phyloP scores from a whole-genome alignment of 2,888 invertebrate genomes.

The Argyra leucocephala region DNA sequence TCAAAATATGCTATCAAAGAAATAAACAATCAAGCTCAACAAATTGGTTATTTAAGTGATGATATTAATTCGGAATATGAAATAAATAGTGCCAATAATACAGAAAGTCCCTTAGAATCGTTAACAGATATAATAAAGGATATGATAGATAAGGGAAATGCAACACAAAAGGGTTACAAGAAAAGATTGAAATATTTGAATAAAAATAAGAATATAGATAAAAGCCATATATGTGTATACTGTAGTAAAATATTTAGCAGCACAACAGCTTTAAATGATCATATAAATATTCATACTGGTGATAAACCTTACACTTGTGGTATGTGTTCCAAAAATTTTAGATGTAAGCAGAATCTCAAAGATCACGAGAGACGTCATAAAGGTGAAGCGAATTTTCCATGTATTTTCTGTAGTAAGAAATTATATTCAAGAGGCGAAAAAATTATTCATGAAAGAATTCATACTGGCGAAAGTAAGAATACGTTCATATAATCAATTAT shows the following conservation, averaged over 20 bases:
- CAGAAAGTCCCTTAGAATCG: background rate
- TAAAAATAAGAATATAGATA: background rate
- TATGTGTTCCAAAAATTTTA: background rate
- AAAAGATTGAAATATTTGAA: background rate
- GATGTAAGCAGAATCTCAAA: conserved; percentile 7
- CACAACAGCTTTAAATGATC: conserved; percentile 2
- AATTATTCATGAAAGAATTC: conserved; percentile 10
- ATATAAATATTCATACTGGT: conserved; percentile 9
- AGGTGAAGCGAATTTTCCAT: conserved; percentile 11
- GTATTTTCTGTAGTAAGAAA: background rate
- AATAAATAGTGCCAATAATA: no score
- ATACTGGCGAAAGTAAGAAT: conserved; percentile 6
- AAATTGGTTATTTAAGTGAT: no score
- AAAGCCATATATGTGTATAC: background rate
- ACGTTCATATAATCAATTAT: no score
- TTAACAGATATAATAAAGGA: background rate
- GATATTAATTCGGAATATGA: no score
- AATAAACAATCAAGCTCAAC: background rate
- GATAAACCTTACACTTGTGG: background rate
- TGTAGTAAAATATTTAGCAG: background rate
- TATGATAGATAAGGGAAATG: background rate
- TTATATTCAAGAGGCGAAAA: conserved; percentile 7
- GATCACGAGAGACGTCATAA: conserved; percentile 4
- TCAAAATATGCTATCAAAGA: background rate
- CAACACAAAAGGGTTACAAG: background rate